Conservation (phyloP, 2,113 vertebrate species). For the Marmota monax region DNA sequence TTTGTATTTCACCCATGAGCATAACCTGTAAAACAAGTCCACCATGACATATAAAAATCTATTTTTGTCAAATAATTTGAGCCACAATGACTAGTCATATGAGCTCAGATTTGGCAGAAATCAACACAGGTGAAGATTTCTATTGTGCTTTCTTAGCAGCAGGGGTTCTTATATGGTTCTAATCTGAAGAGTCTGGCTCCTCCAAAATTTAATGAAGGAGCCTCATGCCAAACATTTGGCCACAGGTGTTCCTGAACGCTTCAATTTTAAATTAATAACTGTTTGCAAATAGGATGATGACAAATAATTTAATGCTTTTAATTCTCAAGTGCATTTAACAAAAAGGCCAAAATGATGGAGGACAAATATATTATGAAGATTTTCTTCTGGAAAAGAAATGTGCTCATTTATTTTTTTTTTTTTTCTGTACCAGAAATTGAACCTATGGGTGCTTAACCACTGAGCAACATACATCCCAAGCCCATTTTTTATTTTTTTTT, state of each 20-base stretch:
- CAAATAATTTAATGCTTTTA: neutral
- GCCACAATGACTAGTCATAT: constrained; percentile 81
- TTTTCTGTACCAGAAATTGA: too few species aligned
- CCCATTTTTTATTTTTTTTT: too few species aligned
- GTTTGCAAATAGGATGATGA: neutral
- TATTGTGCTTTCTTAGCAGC: constrained; percentile 65
- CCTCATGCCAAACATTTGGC: fast-evolving
- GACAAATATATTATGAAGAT: neutral
- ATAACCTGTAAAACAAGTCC: constrained; percentile 77
- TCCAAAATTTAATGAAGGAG: constrained; percentile 58
- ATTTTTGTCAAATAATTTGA: constrained; percentile 77
- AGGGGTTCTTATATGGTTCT: constrained; percentile 58
- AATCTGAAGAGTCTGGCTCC: constrained; percentile 71
- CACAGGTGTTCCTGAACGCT: neutral
- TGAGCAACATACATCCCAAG: too few species aligned
- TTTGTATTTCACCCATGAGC: constrained; percentile 81
- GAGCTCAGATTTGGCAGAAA: constrained; percentile 85
- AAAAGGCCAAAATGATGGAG: neutral
- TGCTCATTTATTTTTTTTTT: neutral
- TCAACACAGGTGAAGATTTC: constrained; percentile 81
- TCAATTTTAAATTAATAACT: neutral
- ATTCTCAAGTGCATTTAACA: neutral
- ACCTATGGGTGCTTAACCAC: too few species aligned
- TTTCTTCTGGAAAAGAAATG: neutral
- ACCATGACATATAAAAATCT: constrained; percentile 81